These are phyloP conservation scores for Eulacestoma nigropectus DNA, from an alignment of 2,113 vertebrate species.

Conservation along the genomic window DNA sequence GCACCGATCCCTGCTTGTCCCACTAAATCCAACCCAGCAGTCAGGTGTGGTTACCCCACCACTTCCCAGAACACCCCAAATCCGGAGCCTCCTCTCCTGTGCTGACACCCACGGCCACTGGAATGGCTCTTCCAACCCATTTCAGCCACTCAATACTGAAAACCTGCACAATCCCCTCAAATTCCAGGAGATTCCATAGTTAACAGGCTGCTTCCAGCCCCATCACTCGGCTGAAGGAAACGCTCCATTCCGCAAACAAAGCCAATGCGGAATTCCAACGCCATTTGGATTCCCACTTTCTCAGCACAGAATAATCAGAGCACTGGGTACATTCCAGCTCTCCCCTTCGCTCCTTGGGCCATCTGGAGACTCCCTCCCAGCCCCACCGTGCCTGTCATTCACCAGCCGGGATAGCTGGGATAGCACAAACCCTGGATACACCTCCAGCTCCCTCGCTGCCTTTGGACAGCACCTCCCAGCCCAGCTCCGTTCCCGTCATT, in stretches of 20 bases:
- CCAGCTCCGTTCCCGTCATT: not conserved
- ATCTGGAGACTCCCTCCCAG: not conserved
- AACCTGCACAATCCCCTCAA: not conserved
- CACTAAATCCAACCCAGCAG: not conserved
- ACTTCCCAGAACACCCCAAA: not conserved
- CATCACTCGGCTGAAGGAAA: not conserved
- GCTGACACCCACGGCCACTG: rapidly evolving
- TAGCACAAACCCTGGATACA: not conserved
- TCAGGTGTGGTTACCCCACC: not conserved
- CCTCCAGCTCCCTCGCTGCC: not conserved
- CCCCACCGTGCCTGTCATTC: not conserved
- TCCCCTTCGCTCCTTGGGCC: not conserved
- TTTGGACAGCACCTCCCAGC: not conserved
- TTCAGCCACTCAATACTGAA: not conserved
- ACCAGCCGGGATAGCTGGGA: not conserved
- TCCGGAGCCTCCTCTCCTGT: not conserved
- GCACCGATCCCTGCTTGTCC: not conserved
- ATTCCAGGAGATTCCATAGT: not conserved
- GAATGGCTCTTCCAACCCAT: not conserved
- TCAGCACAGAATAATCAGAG: not conserved
- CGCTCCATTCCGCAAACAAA: not conserved
- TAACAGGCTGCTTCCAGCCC: not conserved
- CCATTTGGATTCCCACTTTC: not conserved
- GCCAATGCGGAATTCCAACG: not conserved
- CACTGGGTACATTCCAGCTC: not conserved